Evolutionary conservation across 2,888 invertebrate species (phyloP).

Genomic region (Margaritifera margaritifera): DNA sequence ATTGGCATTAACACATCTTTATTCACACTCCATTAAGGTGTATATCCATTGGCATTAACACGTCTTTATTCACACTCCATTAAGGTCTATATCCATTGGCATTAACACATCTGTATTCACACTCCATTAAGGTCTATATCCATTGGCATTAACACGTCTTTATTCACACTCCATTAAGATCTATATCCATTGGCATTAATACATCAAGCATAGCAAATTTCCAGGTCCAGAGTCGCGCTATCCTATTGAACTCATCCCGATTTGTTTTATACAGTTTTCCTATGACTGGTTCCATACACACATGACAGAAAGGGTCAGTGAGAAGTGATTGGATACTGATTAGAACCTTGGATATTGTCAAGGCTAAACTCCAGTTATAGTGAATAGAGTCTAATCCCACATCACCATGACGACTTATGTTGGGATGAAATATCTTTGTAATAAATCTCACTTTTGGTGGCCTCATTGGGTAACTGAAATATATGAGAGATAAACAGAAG

Average conservation of each 20-base stretch:
- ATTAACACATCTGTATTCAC: too few species aligned
- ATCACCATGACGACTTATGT: conserved; percentile 94
- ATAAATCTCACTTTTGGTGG: conserved; percentile 94
- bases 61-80: too few species aligned
- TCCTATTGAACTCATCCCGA: conserved; percentile 83
- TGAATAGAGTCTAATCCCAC: conserved; percentile 96
- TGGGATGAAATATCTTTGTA: conserved; percentile 94
- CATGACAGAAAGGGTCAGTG: conserved; percentile 87
- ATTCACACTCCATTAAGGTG: too few species aligned
- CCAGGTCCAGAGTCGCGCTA: conserved; percentile 92
- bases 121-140: too few species aligned
- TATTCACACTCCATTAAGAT: conserved; percentile 50
- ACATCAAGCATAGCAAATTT: conserved; percentile 79
- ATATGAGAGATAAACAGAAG: conserved; percentile 11
- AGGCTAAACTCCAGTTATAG: conserved; percentile 95
- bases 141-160: too few species aligned
- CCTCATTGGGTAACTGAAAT: conserved; percentile 85
- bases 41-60: too few species aligned
- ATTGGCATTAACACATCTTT: too few species aligned
- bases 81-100: too few species aligned
- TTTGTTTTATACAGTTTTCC: conserved; percentile 86
- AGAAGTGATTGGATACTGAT: conserved; percentile 72
- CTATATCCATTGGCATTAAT: conserved; percentile 60
- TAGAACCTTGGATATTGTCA: conserved; percentile 86
- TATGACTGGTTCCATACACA: conserved; percentile 91